A percentile compares a stretch with the other conserved stretches of the same genome.
These are phyloP conservation scores for Amphimallon solstitiale DNA, from an alignment of 2,888 invertebrate species.

Conservation along the genomic window DNA sequence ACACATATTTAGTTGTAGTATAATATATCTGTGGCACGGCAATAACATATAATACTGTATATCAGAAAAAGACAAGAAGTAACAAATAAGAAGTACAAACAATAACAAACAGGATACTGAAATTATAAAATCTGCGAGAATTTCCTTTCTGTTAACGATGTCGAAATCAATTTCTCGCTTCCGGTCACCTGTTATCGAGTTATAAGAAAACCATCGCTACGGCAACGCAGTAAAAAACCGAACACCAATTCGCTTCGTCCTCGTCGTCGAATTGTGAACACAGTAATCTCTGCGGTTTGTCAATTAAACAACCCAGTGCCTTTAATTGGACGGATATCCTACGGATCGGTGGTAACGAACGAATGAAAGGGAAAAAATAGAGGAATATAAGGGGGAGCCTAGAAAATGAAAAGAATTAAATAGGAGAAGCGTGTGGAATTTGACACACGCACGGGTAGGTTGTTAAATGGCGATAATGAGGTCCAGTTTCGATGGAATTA, in stretches of 20 bases:
- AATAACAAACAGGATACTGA: constrained; percentile 23
- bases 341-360: not conserved
- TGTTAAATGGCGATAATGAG: no score
- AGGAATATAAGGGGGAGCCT: not conserved
- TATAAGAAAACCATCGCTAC: not conserved
- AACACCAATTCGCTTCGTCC: not conserved
- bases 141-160: constrained; percentile 34
- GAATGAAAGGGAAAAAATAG: not conserved
- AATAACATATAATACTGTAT: no score
- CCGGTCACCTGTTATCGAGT: constrained; percentile 43
- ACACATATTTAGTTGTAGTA: no score
- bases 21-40: no score
- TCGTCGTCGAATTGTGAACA: no score
- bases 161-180: constrained; percentile 45
- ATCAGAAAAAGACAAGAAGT: constrained; percentile 3
- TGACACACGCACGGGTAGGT: not conserved
- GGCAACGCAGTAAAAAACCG: constrained; percentile 6
- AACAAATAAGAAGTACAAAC: not conserved
- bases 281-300: not conserved
- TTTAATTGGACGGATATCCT: constrained; percentile 21
- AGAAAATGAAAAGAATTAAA: no score
- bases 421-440: not conserved
- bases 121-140: constrained; percentile 27
- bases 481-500: no score
- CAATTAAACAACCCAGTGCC: constrained; percentile 6